A percentile compares a stretch with the other conserved stretches of the same genome.
Conservation (phyloP, 2,888 invertebrate species). For the Caenorhabditis sp. region DNA sequence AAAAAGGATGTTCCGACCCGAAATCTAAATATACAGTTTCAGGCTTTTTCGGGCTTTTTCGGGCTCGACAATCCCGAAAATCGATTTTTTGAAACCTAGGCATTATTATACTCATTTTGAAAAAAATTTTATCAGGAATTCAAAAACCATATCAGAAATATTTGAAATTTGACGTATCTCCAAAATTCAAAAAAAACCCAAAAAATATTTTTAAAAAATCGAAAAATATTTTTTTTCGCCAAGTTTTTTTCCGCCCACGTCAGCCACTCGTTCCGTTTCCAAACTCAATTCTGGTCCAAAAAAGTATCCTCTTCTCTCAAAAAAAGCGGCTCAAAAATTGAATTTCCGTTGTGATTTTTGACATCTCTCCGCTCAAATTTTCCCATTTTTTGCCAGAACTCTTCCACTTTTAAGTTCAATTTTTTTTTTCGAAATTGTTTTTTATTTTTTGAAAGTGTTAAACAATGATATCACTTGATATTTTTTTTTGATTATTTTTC, state of each 20-base stretch:
- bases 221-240: too few species aligned
- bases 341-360: constrained; percentile 52
- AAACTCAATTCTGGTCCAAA: too few species aligned
- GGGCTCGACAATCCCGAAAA: background rate
- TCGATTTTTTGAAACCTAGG: background rate
- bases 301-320: too few species aligned
- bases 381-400: background rate
- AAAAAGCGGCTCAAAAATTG: constrained; percentile 31
- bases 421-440: too few species aligned
- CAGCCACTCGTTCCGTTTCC: background rate
- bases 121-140: too few species aligned
- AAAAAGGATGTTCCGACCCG: background rate
- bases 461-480: constrained; percentile 1
- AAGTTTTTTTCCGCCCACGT: background rate
- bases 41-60: too few species aligned
- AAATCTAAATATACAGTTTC: too few species aligned
- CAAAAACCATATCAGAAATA: too few species aligned
- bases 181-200: background rate
- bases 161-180: background rate
- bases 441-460: too few species aligned
- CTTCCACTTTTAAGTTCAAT: background rate
- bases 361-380: constrained; percentile 4
- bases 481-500: background rate
- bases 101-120: constrained; percentile 1
- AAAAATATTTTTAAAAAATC: too few species aligned